Conservation (phyloP, 2,797 vertebrate species). For the Myotis vivesi region DNA sequence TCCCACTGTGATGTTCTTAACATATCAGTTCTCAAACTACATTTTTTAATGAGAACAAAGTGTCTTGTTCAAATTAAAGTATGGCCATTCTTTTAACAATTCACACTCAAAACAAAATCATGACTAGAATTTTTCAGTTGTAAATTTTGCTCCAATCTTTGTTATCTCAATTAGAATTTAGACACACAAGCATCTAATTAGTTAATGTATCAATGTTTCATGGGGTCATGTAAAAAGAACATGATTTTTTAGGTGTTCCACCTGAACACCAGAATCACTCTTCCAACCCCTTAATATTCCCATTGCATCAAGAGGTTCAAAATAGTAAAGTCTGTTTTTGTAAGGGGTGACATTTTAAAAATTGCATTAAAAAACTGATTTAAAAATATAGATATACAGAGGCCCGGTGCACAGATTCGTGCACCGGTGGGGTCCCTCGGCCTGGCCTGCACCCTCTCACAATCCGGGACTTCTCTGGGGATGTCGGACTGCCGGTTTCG, state of each 20-base stretch:
- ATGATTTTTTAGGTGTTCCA: background rate
- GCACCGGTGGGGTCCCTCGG: fast-evolving
- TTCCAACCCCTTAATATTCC: background rate
- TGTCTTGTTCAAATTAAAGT: conserved; percentile 25
- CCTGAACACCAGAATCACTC: background rate
- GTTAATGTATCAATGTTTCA: background rate
- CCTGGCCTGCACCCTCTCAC: no score
- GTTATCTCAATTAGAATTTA: conserved; percentile 5
- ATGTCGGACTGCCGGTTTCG: no score
- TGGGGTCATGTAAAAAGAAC: background rate
- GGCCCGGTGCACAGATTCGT: no score
- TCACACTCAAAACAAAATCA: background rate
- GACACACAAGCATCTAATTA: background rate
- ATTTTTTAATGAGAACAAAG: conserved; percentile 4
- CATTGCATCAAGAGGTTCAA: background rate
- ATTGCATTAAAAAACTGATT: background rate
- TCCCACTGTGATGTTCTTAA: background rate
- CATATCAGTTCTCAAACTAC: background rate
- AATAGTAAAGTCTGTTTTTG: background rate
- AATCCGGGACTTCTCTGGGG: no score
- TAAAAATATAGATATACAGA: background rate
- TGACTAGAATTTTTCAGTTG: background rate
- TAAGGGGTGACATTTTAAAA: background rate
- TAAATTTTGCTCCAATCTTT: background rate
- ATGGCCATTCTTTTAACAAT: background rate